These are phyloP conservation scores for Ammodytes marinus DNA, from an alignment of 2,113 vertebrate species.

Conservation along the genomic window DNA sequence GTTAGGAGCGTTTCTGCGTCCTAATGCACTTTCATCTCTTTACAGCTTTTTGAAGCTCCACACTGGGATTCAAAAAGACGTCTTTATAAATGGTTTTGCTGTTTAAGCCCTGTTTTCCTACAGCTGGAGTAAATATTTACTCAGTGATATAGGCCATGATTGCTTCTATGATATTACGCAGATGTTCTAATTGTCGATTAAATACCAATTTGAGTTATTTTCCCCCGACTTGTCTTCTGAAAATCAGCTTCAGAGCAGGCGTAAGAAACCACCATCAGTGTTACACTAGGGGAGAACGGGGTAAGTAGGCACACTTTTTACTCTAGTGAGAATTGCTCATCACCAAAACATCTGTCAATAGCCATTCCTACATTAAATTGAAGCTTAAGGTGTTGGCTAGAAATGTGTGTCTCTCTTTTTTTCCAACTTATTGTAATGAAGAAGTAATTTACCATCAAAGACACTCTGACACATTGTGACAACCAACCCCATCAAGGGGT, in stretches of 20 bases:
- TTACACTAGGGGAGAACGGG: no score
- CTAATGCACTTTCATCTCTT: constrained; percentile 57
- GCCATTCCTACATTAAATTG: no score
- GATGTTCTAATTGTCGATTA: constrained; percentile 32
- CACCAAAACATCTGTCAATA: no score
- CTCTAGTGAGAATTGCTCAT: no score
- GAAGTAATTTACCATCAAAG: no score
- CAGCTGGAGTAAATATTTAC: constrained; percentile 21
- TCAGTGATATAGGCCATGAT: background rate
- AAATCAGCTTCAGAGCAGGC: background rate
- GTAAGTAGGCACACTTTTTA: no score
- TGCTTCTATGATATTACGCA: background rate
- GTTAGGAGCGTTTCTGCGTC: constrained; percentile 68
- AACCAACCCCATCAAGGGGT: no score
- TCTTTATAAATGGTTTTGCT: constrained; percentile 22
- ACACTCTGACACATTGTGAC: no score
- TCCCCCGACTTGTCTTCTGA: background rate
- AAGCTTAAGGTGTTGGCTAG: no score
- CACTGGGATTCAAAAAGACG: constrained; percentile 32
- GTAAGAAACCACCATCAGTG: background rate
- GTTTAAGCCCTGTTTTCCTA: constrained; percentile 36
- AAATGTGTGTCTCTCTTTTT: no score
- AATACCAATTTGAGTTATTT: constrained; percentile 33
- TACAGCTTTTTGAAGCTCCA: constrained; percentile 20
- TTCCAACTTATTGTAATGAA: no score